Percentiles rank a stretch among this genome's conserved stretches.
phyloP scores from a whole-genome alignment of 2,797 vertebrate species.

The Argyrosomus regius region DNA sequence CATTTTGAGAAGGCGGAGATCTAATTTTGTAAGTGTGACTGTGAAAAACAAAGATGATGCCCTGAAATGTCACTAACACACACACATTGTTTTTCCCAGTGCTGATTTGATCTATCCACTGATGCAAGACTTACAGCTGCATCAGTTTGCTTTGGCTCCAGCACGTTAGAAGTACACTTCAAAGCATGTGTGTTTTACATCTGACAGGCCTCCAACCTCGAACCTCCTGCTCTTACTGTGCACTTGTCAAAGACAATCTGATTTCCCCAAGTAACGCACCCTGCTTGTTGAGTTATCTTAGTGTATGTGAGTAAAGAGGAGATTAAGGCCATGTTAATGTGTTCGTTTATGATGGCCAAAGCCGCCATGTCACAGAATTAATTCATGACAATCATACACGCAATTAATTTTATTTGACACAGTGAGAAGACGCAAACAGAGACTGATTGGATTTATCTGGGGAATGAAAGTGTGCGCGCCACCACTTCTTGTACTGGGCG shows the following conservation, averaged over 20 bases:
- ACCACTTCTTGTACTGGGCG: constrained; percentile 5
- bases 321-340: constrained; percentile 17
- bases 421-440: background rate
- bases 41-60: background rate
- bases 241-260: constrained; percentile 77
- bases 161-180: constrained; percentile 64
- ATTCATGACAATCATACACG: constrained; percentile 5
- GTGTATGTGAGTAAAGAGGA: constrained; percentile 17
- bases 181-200: constrained; percentile 76
- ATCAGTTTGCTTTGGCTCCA: constrained; percentile 60
- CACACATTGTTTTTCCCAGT: constrained; percentile 15
- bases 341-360: background rate
- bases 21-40: background rate
- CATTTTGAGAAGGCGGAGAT: background rate
- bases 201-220: constrained; percentile 63
- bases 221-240: constrained; percentile 65
- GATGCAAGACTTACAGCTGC: constrained; percentile 53
- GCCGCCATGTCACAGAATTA: constrained; percentile 1
- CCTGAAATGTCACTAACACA: background rate
- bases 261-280: constrained; percentile 31
- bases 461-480: constrained; percentile 6
- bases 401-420: background rate
- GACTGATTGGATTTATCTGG: background rate
- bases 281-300: constrained; percentile 21
- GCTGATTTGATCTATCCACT: constrained; percentile 43